Evolutionary conservation across 2,888 invertebrate genomes (phyloP), one percentile per base, ranked within the genome.

Genomic region (Dendrolimus houi): DNA sequence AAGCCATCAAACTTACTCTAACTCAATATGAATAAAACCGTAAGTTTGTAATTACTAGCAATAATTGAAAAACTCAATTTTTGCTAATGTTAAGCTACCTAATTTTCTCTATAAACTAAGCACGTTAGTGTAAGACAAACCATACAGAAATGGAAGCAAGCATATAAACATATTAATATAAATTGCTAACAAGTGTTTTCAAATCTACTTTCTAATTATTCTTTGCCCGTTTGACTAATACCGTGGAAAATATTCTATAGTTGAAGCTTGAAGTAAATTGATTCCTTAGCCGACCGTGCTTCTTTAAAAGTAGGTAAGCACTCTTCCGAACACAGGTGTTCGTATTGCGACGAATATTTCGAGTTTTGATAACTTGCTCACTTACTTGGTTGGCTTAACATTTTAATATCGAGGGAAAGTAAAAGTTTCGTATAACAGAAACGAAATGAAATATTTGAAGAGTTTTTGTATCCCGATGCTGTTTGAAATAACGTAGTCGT

Each of bases 291-390:
- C 47, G 47, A 47, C 47, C 47, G 47, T 47, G 12, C 10, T 47
- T 47, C 10, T 10, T 9, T 47, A 47, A 47, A 29, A 67, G 67
- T 68, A 71, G 70, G 62, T 75, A 72, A 75, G 75, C 77, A 79
- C 77, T 74, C 77, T 83, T 81, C 77, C 74, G 69, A 72, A 47
- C 47, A 47, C 47, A 47, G 47, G 47, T 47, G 47, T 47, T 47
- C 47, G 47, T 47, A 47, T 29, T 47, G 47, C 47, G 9, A 47
- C 47, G 12, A 12, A 47, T 47, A 47, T 47, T 2, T 47, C 47
- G 12, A 47, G 47, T 47, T 47, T 12, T 47, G 47, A 12, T 47
- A 47, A 47, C 47, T 47, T 47, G 53, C 53, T 53, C 13, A 42
- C 29, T 52, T 9, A 54, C 1, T 47, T 47, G 12, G 9, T 12